phyloP scores from a whole-genome alignment of 2,888 invertebrate species.

The Nemotelus pantherinus region DNA sequence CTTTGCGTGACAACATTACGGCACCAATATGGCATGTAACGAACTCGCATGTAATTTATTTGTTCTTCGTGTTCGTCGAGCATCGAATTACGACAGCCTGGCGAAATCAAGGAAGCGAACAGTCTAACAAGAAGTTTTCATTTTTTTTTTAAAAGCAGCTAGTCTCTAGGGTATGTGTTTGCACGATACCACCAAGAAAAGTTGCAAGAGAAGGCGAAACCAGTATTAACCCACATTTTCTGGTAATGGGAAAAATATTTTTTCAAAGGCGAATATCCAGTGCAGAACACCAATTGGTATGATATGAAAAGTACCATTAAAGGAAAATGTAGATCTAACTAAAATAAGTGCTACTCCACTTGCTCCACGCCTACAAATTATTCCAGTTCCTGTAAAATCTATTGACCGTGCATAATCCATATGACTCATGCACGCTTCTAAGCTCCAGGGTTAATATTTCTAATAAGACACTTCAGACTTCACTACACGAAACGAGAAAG shows the following conservation, averaged over 20 bases:
- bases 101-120: neutral
- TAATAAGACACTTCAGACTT: neutral
- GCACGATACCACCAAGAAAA: constrained; percentile 3
- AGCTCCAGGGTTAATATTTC: constrained; percentile 4
- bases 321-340: too few relatives aligned
- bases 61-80: neutral
- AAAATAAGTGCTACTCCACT: too few relatives aligned
- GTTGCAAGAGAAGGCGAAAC: neutral
- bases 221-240: too few relatives aligned
- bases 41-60: constrained; percentile 18
- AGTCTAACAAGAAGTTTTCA: neutral
- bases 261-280: too few relatives aligned
- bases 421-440: too few relatives aligned
- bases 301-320: too few relatives aligned
- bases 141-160: constrained; percentile 10
- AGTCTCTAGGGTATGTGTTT: constrained; percentile 17
- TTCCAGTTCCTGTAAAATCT: too few relatives aligned
- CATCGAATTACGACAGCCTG: neutral
- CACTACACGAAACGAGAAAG: constrained; percentile 9
- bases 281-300: too few relatives aligned
- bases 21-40: constrained; percentile 2
- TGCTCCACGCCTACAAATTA: too few relatives aligned
- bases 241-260: too few relatives aligned
- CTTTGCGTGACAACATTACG: constrained; percentile 28
- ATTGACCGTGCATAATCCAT: too few relatives aligned